Percentiles rank a stretch among this genome's conserved stretches.
phyloP scores from a whole-genome alignment of 2,888 invertebrate genomes.

The Nephrotoma flavescens region DNA sequence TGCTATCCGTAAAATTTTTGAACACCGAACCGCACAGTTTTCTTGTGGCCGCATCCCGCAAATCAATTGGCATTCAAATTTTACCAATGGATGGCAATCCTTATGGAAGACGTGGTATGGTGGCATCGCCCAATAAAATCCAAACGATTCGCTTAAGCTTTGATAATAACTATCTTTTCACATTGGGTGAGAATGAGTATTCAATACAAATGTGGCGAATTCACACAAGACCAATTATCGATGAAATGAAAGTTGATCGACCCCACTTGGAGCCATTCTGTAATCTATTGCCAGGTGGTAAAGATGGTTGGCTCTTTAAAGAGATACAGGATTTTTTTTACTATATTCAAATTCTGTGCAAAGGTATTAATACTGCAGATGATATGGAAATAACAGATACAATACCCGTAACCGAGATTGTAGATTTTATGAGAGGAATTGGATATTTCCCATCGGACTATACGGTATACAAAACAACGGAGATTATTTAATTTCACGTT shows the following conservation, averaged over 20 bases:
- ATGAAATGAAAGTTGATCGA: background rate
- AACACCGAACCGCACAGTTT: conserved; percentile 27
- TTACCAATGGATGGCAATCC: conserved; percentile 63
- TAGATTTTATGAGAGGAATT: conserved; percentile 57
- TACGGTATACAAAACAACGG: conserved; percentile 40
- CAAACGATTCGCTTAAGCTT: background rate
- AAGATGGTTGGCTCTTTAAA: conserved; percentile 51
- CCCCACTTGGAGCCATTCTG: conserved; percentile 46
- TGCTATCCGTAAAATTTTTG: conserved; percentile 19
- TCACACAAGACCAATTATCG: conserved; percentile 29
- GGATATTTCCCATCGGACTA: conserved; percentile 62
- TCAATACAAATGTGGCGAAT: conserved; percentile 39
- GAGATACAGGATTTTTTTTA: conserved; percentile 63
- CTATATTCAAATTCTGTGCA: conserved; percentile 58
- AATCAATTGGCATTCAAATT: conserved; percentile 48
- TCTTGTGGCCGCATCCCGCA: conserved; percentile 46
- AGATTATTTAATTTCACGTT: background rate
- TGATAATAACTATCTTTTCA: background rate
- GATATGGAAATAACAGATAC: conserved; percentile 42
- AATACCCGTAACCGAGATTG: conserved; percentile 49
- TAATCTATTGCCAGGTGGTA: conserved; percentile 52
- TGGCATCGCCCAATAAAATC: conserved; percentile 42
- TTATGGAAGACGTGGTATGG: conserved; percentile 43
- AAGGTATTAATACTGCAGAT: conserved; percentile 50
- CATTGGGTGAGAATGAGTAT: background rate